phyloP scores from a whole-genome alignment of 2,797 vertebrate genomes.

The Chelon labrosus region DNA sequence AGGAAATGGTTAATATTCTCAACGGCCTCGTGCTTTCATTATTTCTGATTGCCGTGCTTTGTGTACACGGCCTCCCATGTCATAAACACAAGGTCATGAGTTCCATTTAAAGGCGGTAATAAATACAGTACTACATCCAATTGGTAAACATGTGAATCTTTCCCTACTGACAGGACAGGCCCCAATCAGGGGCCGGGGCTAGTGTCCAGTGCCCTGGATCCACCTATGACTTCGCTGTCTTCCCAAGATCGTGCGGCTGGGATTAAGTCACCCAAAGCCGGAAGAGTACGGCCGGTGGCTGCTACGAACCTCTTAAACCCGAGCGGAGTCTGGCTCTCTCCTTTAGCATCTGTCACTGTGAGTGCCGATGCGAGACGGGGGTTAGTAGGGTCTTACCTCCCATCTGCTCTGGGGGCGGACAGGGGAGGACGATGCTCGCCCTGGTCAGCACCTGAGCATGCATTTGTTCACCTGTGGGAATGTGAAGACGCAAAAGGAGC shows the following conservation, averaged over 20 bases:
- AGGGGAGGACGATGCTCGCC: slow-evolving; percentile 7
- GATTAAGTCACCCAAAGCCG: neutral
- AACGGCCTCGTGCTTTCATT: too few relatives aligned
- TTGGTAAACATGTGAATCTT: too few relatives aligned
- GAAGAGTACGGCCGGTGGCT: neutral
- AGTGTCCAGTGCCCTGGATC: too few relatives aligned
- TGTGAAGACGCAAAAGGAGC: slow-evolving; percentile 30
- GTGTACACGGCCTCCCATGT: too few relatives aligned
- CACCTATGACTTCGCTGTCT: neutral
- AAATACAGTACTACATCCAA: too few relatives aligned
- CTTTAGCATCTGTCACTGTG: slow-evolving; percentile 13
- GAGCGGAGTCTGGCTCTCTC: slow-evolving; percentile 15
- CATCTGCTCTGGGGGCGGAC: slow-evolving; percentile 40
- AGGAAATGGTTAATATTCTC: too few relatives aligned
- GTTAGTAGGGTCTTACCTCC: slow-evolving; percentile 47
- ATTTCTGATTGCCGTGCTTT: too few relatives aligned
- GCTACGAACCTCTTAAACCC: slow-evolving; percentile 22
- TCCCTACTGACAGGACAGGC: too few relatives aligned
- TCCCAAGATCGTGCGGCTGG: neutral
- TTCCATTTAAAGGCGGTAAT: too few relatives aligned
- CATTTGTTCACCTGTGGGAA: slow-evolving; percentile 25
- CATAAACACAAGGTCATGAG: too few relatives aligned
- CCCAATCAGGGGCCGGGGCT: too few relatives aligned
- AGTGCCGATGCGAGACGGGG: slow-evolving; percentile 14
- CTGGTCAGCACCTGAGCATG: slow-evolving; percentile 19